Evolutionary conservation across 2,113 vertebrate species (phyloP).

Genomic region (Apodemus sylvaticus): DNA sequence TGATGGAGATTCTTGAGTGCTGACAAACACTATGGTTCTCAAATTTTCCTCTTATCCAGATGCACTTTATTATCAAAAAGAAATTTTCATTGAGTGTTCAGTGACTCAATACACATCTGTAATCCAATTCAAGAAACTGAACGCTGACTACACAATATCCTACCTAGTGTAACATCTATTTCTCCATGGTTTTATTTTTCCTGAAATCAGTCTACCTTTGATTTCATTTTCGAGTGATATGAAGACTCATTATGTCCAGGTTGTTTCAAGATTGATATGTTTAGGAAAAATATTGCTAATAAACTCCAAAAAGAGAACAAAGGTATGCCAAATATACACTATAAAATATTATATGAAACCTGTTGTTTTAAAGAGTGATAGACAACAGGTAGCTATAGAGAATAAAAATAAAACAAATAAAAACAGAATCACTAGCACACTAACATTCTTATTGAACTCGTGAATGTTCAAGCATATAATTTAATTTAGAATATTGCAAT

Average conservation of each 20-base stretch:
- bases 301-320: background rate
- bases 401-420: background rate
- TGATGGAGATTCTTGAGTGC: background rate
- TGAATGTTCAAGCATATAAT: background rate
- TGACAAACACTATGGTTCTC: background rate
- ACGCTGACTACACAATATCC: background rate
- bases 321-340: background rate
- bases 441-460: slow-evolving; percentile 27
- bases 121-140: background rate
- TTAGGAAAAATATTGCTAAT: background rate
- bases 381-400: background rate
- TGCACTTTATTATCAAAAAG: background rate
- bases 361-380: background rate
- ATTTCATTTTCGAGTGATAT: background rate
- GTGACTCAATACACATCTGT: background rate
- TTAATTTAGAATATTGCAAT: slow-evolving; percentile 15
- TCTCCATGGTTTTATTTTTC: background rate
- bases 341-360: background rate
- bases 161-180: background rate
- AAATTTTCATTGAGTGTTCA: background rate
- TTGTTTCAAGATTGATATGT: slow-evolving; percentile 6
- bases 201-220: slow-evolving; percentile 34
- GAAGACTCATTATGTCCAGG: background rate
- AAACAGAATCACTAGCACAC: background rate
- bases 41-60: background rate